Evolutionary conservation across 2,113 vertebrate species (phyloP), one percentile per base, ranked within the genome.

Genomic region (human (Homo sapiens)): DNA sequence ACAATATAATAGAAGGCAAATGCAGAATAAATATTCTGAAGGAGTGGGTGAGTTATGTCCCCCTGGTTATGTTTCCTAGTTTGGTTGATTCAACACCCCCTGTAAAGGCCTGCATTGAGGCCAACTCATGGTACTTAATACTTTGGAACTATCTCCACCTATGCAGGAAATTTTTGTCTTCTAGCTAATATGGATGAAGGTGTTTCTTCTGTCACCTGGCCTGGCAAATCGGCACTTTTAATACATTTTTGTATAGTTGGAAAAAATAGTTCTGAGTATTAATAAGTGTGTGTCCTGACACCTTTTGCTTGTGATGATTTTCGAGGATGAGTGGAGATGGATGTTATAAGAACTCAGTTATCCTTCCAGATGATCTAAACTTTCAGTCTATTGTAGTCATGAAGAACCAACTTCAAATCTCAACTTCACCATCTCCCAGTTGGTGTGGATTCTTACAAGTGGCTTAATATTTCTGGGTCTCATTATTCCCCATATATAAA

Each of bases 41-140:
- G 3, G 2, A n/a, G 7, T 25, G 2, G 1, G 0, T 6, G 45
- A n/a, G 38, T 50, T 20, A 5, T 14, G 23, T 32, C 14, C 6
- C 0, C 23, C 18, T 12, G 11, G 6, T 27, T 55, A 35, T 10
- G 5, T 70, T 22, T 32, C 16, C 35, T 1, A 5, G 7, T 48
- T 30, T 40, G 50, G 14, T 43, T 82, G 22, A 11, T 48, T 9
- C 72, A 73, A 45, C 13, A 25, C 0, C 17, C 32, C 1, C 2
- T 25, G 3, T 40, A 8, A 78, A 93, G 35, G 48, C 22, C 27
- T 94, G 10, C 66, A 20, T 1, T 40, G 25, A 90, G 18, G 14
- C 20, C 68, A 40, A 70, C 6, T 59, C n/a, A 18, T 20, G 2
- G 32, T 55, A 4, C 23, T 73, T 27, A 27, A 30, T 38, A 87